Percentiles rank a stretch among this genome's conserved stretches.
Conservation (phyloP, 2,888 invertebrate species). For the Hetaerina titia region DNA sequence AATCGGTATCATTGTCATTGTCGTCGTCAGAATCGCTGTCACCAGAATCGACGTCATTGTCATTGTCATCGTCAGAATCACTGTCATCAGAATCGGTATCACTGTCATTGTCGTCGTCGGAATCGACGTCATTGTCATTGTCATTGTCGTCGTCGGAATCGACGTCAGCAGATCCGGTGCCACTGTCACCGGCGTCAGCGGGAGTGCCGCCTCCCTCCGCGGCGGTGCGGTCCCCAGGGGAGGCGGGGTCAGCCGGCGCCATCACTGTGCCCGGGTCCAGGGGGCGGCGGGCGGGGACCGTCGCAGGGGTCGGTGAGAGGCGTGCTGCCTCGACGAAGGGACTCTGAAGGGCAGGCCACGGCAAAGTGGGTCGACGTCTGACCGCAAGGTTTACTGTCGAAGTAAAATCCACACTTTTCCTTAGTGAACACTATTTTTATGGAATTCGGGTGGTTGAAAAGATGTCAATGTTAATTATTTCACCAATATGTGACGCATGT, state of each 20-base stretch:
- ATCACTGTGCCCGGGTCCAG: too few species aligned
- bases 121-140: background rate
- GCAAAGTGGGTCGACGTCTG: background rate
- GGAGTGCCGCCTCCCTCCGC: background rate
- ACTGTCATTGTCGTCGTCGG: background rate
- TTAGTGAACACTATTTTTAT: too few species aligned
- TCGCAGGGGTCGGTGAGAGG: background rate
- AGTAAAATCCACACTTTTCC: background rate
- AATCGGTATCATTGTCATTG: background rate
- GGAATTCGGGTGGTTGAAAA: too few species aligned
- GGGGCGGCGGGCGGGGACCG: too few species aligned
- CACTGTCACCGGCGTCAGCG: background rate
- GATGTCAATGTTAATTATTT: too few species aligned
- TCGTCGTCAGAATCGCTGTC: background rate
- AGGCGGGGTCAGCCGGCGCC: too few species aligned
- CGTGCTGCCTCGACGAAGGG: background rate
- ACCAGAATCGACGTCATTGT: background rate
- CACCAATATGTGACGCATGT: too few species aligned
- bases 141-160: background rate
- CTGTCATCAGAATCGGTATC: background rate
- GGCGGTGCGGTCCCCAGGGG: background rate
- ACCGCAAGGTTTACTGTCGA: background rate
- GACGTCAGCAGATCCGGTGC: background rate
- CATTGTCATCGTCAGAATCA: background rate
- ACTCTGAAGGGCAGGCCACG: background rate